Conservation (phyloP, 2,113 vertebrate genomes). For the Hucho hucho region DNA sequence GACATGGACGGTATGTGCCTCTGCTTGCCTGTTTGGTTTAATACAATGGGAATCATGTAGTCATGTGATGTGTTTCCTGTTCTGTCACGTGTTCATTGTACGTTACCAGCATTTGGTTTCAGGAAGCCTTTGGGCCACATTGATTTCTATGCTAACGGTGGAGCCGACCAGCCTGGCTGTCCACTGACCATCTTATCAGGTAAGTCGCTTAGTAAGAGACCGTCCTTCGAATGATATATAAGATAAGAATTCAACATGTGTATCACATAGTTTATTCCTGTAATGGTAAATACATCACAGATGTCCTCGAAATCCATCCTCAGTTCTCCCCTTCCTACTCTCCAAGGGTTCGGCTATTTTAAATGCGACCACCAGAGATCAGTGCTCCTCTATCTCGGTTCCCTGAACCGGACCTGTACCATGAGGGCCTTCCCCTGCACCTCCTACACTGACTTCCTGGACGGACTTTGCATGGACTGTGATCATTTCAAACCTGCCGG, state of each 20-base stretch:
- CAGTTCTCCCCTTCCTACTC: background rate
- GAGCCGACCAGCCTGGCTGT: slow-evolving; percentile 89
- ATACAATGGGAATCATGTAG: too few relatives aligned
- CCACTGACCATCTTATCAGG: slow-evolving; percentile 85
- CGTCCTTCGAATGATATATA: too few relatives aligned
- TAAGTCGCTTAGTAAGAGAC: slow-evolving; percentile 51
- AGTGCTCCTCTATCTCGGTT: slow-evolving; percentile 81
- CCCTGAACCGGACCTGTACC: slow-evolving; percentile 69
- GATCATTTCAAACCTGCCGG: slow-evolving; percentile 66
- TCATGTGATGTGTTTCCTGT: background rate
- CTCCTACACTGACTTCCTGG: slow-evolving; percentile 80
- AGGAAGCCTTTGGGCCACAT: slow-evolving; percentile 82
- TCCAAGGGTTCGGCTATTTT: slow-evolving; percentile 78
- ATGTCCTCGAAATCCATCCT: background rate
- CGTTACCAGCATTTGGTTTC: slow-evolving; percentile 80
- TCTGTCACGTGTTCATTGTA: background rate
- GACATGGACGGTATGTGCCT: slow-evolving; percentile 84
- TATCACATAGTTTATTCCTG: background rate
- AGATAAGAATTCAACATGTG: too few relatives aligned
- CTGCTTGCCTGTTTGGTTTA: too few relatives aligned
- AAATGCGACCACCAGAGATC: slow-evolving; percentile 95
- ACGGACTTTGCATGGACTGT: slow-evolving; percentile 83
- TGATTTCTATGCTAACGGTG: slow-evolving; percentile 92
- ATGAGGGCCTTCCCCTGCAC: slow-evolving; percentile 81
- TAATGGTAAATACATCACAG: background rate